Conservation (phyloP, 2,797 vertebrate species). For the Syngnathus rostellatus region DNA sequence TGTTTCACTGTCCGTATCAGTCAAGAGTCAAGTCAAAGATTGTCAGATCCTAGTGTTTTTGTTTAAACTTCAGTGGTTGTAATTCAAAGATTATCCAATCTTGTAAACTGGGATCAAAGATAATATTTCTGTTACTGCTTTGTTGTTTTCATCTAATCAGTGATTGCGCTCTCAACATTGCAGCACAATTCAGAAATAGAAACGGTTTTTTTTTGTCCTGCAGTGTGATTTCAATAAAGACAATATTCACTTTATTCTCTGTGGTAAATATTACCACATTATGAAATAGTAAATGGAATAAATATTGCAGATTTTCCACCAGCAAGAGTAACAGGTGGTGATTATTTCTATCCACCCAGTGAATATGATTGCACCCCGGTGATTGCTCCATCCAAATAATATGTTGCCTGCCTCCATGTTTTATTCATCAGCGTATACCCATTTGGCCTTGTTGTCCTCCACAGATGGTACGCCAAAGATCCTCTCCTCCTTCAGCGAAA, state of each 20-base stretch:
- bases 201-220: neutral
- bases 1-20: no score
- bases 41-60: neutral
- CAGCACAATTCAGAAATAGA: neutral
- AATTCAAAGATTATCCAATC: no score
- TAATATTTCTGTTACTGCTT: no score
- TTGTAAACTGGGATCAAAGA: no score
- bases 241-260: neutral
- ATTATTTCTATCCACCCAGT: neutral
- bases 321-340: neutral
- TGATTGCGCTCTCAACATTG: no score
- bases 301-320: neutral
- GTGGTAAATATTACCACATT: neutral
- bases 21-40: no score
- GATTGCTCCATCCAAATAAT: neutral
- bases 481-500: constrained; percentile 93
- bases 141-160: no score
- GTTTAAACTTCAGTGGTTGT: neutral
- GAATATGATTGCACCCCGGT: neutral
- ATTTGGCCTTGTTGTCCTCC: constrained; percentile 18
- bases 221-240: neutral
- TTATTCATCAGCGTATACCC: constrained; percentile 7
- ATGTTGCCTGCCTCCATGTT: neutral
- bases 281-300: neutral
- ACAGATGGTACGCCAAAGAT: constrained; percentile 97